phyloP scores from a whole-genome alignment of 2,797 vertebrate genomes.

The Anguilla pacifica region DNA sequence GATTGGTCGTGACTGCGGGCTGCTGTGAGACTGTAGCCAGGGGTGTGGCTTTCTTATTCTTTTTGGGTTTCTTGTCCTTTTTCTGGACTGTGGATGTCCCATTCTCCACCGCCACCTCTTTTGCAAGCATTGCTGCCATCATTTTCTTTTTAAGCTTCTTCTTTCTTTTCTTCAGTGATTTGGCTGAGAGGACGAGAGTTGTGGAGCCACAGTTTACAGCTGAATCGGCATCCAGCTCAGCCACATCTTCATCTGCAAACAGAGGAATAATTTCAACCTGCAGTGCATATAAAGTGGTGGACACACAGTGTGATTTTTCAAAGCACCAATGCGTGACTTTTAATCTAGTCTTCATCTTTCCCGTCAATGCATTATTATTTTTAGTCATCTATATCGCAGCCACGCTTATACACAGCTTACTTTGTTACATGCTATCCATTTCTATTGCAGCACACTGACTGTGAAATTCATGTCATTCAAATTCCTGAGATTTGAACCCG shows the following conservation, averaged over 20 bases:
- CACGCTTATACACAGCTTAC: not conserved
- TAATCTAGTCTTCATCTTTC: not conserved
- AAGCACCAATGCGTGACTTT: too few species aligned
- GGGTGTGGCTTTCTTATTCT: not conserved
- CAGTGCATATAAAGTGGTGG: not conserved
- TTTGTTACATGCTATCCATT: not conserved
- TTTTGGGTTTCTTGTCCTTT: not conserved
- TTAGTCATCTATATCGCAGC: not conserved
- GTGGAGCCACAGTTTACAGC: not conserved
- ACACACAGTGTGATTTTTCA: not conserved
- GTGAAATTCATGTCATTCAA: not conserved
- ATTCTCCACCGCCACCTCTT: slow-evolving; percentile 6
- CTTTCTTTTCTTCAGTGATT: slow-evolving; percentile 9
- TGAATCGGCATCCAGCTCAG: not conserved
- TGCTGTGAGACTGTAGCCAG: not conserved
- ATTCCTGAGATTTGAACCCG: not conserved
- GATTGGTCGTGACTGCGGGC: not conserved
- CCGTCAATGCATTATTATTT: too few species aligned
- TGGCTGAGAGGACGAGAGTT: slow-evolving; percentile 3
- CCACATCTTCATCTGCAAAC: slow-evolving; percentile 14
- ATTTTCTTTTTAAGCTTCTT: slow-evolving; percentile 12
- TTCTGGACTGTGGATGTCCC: not conserved
- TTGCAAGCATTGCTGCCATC: not conserved
- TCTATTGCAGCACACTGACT: not conserved
- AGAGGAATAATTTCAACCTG: not conserved